A percentile compares a stretch with the other conserved stretches of the same genome.
phyloP scores from a whole-genome alignment of 2,113 vertebrate species.

The Epinephelus lanceolatus region DNA sequence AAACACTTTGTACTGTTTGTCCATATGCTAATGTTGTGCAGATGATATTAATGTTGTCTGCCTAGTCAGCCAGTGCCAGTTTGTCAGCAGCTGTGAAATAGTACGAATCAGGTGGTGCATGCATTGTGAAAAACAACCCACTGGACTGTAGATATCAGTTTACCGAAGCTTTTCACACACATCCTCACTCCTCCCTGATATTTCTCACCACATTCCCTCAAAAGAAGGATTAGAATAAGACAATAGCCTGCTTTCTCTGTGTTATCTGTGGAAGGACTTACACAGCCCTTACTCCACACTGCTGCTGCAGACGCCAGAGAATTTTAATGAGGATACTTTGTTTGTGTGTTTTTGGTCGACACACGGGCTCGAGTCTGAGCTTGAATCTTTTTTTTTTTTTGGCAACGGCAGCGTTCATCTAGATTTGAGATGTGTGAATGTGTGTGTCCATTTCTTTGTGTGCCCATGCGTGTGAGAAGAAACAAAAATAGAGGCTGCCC shows the following conservation, averaged over 20 bases:
- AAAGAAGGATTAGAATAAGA: constrained; percentile 73
- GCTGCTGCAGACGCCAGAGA: constrained; percentile 44
- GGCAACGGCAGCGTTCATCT: constrained; percentile 22
- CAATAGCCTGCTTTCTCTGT: constrained; percentile 62
- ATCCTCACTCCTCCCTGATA: constrained; percentile 47
- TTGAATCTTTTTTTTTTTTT: constrained; percentile 38
- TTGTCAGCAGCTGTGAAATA: constrained; percentile 30
- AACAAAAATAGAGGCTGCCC: constrained; percentile 58
- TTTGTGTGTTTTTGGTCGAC: constrained; percentile 37
- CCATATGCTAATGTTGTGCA: constrained; percentile 37
- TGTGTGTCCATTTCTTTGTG: constrained; percentile 46
- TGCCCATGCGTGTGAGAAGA: constrained; percentile 23
- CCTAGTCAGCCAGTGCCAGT: constrained; percentile 3
- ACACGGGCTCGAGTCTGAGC: constrained; percentile 18
- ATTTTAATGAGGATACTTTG: constrained; percentile 64
- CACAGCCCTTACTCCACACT: constrained; percentile 48
- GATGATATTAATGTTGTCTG: constrained; percentile 43
- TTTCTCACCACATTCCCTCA: constrained; percentile 48
- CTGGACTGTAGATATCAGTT: constrained; percentile 42
- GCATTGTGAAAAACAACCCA: constrained; percentile 38
- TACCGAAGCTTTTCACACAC: constrained; percentile 35
- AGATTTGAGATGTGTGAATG: constrained; percentile 42
- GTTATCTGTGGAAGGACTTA: constrained; percentile 68
- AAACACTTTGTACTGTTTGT: constrained; percentile 16
- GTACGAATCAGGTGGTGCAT: constrained; percentile 26